These are phyloP conservation scores for Cephalopachus bancanus DNA, from an alignment of 2,797 vertebrate species.

Conservation along the genomic window DNA sequence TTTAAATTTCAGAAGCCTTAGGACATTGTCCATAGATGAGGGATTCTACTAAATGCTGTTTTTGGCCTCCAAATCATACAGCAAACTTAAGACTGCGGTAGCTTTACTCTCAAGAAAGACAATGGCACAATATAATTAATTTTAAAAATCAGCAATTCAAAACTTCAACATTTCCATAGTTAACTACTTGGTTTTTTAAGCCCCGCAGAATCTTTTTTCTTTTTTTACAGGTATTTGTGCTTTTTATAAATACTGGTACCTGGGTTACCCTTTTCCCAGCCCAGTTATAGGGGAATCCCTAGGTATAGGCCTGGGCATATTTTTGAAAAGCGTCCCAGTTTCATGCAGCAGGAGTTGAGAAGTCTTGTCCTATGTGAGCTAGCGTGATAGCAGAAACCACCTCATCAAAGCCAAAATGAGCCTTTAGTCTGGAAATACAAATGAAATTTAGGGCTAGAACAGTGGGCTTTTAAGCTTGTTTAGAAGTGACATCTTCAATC, in stretches of 20 bases:
- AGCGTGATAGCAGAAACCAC: neutral
- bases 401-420: slow-evolving; percentile 41
- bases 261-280: no score
- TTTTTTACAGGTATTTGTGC: neutral
- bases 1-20: slow-evolving; percentile 74
- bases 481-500: neutral
- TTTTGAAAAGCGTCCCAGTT: neutral
- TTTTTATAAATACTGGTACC: neutral
- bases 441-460: slow-evolving; percentile 31
- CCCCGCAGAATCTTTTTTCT: neutral
- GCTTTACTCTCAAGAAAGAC: slow-evolving; percentile 46
- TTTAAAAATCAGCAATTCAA: slow-evolving; percentile 74
- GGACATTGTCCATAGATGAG: slow-evolving; percentile 69
- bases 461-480: neutral
- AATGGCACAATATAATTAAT: slow-evolving; percentile 49
- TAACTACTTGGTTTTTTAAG: slow-evolving; percentile 60
- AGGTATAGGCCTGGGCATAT: neutral
- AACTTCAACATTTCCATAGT: slow-evolving; percentile 61
- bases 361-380: neutral
- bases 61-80: slow-evolving; percentile 59
- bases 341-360: neutral
- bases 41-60: slow-evolving; percentile 1
- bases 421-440: neutral
- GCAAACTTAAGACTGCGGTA: slow-evolving; percentile 64
- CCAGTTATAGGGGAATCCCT: neutral